Percentiles rank a stretch among this genome's conserved stretches.
Conservation (phyloP, 2,113 vertebrate genomes). For the Polyodon spathula region DNA sequence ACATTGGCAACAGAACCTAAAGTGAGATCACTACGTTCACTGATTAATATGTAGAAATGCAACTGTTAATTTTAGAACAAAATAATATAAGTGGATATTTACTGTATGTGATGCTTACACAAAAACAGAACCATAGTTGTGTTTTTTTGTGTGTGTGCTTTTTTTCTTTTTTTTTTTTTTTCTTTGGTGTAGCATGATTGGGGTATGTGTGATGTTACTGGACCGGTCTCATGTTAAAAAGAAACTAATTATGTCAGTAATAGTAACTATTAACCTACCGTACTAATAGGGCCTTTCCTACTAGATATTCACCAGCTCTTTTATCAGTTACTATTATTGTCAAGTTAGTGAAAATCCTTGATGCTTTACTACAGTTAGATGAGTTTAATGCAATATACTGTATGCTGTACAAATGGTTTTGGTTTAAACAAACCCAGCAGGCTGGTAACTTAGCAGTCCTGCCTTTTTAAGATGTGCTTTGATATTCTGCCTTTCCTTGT, state of each 20-base stretch:
- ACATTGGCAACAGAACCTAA: not conserved
- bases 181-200: too few relatives aligned
- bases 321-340: conserved; percentile 24
- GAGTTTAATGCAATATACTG: conserved; percentile 28
- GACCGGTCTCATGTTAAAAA: not conserved
- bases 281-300: not conserved
- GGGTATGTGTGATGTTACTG: not conserved
- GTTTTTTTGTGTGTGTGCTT: too few relatives aligned
- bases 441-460: conserved; percentile 26
- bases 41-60: conserved; percentile 26
- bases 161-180: too few relatives aligned
- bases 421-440: conserved; percentile 37
- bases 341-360: conserved; percentile 28
- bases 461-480: conserved; percentile 38
- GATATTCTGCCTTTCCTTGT: conserved; percentile 32
- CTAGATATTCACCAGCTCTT: conserved; percentile 6
- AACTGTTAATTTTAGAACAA: not conserved
- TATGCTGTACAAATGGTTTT: conserved; percentile 27
- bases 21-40: not conserved
- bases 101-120: not conserved
- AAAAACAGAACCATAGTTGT: not conserved
- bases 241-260: not conserved
- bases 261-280: not conserved
- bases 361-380: conserved; percentile 33
- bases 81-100: not conserved